Evolutionary conservation across 2,797 vertebrate genomes (phyloP).

Genomic region (Danio tinwini): DNA sequence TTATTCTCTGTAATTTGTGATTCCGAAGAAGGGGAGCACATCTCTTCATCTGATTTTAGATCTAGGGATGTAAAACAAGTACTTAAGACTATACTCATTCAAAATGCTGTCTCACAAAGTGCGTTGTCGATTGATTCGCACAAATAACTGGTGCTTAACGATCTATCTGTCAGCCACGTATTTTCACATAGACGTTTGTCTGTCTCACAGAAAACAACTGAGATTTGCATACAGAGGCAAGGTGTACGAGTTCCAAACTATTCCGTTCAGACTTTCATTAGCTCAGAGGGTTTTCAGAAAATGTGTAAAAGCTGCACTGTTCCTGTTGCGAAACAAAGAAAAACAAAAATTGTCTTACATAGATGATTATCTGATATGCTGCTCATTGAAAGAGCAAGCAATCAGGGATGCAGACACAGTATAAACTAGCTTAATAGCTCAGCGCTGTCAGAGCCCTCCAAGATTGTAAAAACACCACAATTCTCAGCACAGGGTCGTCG

Average conservation of each 20-base stretch:
- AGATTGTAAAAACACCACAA: too few species aligned
- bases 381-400: not conserved
- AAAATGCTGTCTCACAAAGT: conserved; percentile 5
- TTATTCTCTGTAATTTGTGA: too few species aligned
- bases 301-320: conserved; percentile 30
- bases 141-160: conserved; percentile 10
- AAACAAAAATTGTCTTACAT: conserved; percentile 3
- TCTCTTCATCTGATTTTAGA: not conserved
- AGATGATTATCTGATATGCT: conserved; percentile 40
- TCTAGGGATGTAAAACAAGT: not conserved
- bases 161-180: conserved; percentile 13
- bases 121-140: too few species aligned
- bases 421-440: too few species aligned
- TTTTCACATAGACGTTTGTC: conserved; percentile 18
- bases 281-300: conserved; percentile 1
- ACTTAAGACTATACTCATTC: not conserved
- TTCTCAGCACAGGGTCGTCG: too few species aligned
- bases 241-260: conserved; percentile 7
- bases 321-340: not conserved
- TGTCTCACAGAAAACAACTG: conserved; percentile 30
- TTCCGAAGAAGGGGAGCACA: not conserved
- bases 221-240: conserved; percentile 25
- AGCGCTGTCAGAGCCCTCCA: too few species aligned
- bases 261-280: not conserved
- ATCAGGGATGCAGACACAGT: not conserved